Evolutionary conservation across 1,140 invertebrate genomes (phyloP), one percentile per base, ranked within the genome.

Genomic region (Lethocerus indicus): DNA sequence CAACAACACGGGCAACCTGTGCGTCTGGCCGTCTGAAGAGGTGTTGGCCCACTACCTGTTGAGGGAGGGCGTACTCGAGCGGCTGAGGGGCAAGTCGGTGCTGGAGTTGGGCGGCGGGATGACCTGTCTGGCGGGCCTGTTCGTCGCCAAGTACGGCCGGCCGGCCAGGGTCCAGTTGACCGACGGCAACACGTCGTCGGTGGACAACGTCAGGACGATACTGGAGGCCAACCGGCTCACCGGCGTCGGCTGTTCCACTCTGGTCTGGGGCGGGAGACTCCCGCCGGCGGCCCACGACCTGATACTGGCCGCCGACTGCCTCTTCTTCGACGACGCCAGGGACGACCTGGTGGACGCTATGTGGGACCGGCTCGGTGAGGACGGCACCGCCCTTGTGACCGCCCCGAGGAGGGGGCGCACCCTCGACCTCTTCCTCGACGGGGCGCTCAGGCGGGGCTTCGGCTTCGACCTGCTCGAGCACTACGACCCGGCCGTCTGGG

Each of bases 1-100:
- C 65, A 88, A 91, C 62, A 89, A 89, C 57, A 91, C 87, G 1
- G 87, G 87, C n/a, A 90, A 89, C 65, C 75, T 90, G 2, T 87
- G 85, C 67, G 76, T 90, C 2, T 91, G 87, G 87, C 86, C 86
- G 9, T 87, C 86, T 3, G 87, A 90, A 64, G 86, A 89, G 64
- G 79, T 87, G 7, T 62, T 91, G 24, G 74, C 82, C 2, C 80
- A 81, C 57, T 81, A 83, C 61, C 71, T 79, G 51, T 65, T 86
- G 28, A 71, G 73, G 54, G 80, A 88, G 61, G 63, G 71, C 32
- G 54, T 70, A 3, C 61, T 76, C 18, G 43, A 50, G 14, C 36
- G 23, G 12, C 87, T 87, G 59, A 63, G 70, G 2, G 69, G 70
- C 51, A 79, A 79, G 60, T 71, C 64, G 54, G 73, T 89, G 2